phyloP scores from a whole-genome alignment of 1,140 invertebrate genomes.

The Drosophila erecta region DNA sequence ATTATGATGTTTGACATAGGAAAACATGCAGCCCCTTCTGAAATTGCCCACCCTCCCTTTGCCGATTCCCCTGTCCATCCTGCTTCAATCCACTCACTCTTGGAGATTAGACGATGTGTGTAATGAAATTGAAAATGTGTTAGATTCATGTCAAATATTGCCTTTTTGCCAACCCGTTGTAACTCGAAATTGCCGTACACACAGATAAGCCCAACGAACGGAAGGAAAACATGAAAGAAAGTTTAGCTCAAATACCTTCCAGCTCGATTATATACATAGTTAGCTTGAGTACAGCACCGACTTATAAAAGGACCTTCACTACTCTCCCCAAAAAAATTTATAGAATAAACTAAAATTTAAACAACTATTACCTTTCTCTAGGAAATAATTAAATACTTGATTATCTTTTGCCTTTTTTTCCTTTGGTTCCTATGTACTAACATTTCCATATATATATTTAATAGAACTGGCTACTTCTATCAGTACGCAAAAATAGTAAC shows the following conservation, averaged over 20 bases:
- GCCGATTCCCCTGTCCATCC: constrained; percentile 9
- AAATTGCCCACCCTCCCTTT: not conserved
- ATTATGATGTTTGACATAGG: constrained; percentile 78
- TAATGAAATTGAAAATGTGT: constrained; percentile 83
- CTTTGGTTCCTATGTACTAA: no score
- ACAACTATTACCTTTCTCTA: no score
- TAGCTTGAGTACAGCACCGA: not conserved
- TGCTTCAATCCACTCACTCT: constrained; percentile 31
- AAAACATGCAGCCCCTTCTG: constrained; percentile 51
- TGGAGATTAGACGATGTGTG: constrained; percentile 75
- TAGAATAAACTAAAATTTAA: not conserved
- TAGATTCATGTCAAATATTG: constrained; percentile 81
- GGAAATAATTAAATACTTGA: no score
- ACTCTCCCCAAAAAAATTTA: not conserved
- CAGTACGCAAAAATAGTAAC: not conserved
- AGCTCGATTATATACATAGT: not conserved
- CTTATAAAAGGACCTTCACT: not conserved
- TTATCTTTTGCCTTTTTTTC: no score
- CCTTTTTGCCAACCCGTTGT: constrained; percentile 63
- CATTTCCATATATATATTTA: no score
- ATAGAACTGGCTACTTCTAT: not conserved
- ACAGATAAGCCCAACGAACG: constrained; percentile 22
- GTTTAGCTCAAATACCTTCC: constrained; percentile 12
- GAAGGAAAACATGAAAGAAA: constrained; percentile 28
- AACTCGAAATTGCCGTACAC: constrained; percentile 38